These are phyloP conservation scores for Meloidogyne exigua DNA, from an alignment of 1,140 invertebrate species.

Conservation along the genomic window DNA sequence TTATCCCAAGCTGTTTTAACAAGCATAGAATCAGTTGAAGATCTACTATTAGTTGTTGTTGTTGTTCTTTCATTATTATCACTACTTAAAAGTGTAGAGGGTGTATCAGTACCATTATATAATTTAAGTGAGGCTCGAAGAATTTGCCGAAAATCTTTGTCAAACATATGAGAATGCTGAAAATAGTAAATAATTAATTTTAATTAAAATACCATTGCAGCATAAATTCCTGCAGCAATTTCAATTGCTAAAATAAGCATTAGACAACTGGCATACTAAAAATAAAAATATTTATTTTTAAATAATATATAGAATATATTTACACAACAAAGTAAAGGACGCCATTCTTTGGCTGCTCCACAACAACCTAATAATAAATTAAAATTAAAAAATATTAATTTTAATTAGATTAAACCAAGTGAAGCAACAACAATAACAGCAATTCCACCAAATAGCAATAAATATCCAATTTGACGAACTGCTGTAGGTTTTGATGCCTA, in stretches of 20 bases:
- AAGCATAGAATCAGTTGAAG: conserved; percentile 41
- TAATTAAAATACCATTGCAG: conserved; percentile 48
- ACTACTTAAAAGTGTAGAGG: conserved; percentile 2
- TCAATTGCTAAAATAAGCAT: conserved; percentile 62
- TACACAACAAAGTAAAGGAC: conserved; percentile 60
- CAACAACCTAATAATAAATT: conserved; percentile 47
- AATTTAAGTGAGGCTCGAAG: conserved; percentile 30
- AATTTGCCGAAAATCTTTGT: conserved; percentile 59
- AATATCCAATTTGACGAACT: conserved; percentile 62
- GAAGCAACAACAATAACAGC: conserved; percentile 59
- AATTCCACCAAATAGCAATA: conserved; percentile 56
- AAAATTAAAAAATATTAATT: background rate
- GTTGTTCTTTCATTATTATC: conserved; percentile 19
- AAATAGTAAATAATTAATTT: conserved; percentile 16
- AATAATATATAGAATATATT: conserved; percentile 26
- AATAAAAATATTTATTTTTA: background rate
- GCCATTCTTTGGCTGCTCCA: conserved; percentile 62
- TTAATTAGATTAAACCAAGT: conserved; percentile 29
- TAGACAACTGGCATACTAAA: conserved; percentile 60
- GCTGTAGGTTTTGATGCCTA: conserved; percentile 59
- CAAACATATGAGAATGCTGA: conserved; percentile 40
- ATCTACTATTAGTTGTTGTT: background rate
- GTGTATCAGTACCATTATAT: conserved; percentile 60
- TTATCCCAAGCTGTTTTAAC: conserved; percentile 62
- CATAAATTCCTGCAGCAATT: conserved; percentile 62